phyloP scores from a whole-genome alignment of 92 coral and sea anemone genomes.

The Parazoanthus darwini region DNA sequence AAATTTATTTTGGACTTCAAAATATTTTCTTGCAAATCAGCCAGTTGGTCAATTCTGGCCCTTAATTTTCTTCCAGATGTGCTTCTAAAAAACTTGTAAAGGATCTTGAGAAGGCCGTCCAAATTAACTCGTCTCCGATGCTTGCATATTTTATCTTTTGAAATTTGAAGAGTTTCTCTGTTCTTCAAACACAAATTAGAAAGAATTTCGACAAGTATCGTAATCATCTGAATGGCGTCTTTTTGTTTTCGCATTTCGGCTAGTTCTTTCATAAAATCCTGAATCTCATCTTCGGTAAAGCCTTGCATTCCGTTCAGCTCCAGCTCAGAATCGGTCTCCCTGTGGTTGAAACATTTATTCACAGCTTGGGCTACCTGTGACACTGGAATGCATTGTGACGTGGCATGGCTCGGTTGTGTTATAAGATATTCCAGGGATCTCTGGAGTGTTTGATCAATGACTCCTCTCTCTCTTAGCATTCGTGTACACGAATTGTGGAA shows the following conservation, averaged over 20 bases:
- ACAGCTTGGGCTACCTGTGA: neutral
- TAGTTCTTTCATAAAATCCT: neutral
- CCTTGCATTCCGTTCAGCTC: slow-evolving; percentile 26
- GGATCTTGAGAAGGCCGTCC: neutral
- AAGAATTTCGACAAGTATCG: slow-evolving; percentile 11
- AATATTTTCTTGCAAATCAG: neutral
- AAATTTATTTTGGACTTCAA: slow-evolving; percentile 9
- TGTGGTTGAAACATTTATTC: neutral
- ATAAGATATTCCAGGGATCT: slow-evolving; percentile 1
- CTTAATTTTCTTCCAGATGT: neutral
- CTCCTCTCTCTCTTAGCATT: neutral
- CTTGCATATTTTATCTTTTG: slow-evolving; percentile 1
- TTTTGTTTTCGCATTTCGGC: neutral
- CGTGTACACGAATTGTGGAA: slow-evolving; percentile 5
- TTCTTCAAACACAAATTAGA: slow-evolving; percentile 5
- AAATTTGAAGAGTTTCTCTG: neutral
- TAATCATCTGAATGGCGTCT: slow-evolving; percentile 14
- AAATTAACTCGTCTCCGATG: slow-evolving; percentile 9
- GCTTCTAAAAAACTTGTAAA: neutral
- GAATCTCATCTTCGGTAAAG: neutral
- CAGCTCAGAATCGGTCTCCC: neutral
- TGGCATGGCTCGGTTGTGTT: neutral
- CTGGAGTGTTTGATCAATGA: neutral
- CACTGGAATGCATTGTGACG: neutral
- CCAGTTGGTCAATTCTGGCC: slow-evolving; percentile 20